A percentile compares a stretch with the other conserved stretches of the same genome.
phyloP scores from a whole-genome alignment of 1,140 invertebrate genomes.

The Drosophila prosaltans region DNA sequence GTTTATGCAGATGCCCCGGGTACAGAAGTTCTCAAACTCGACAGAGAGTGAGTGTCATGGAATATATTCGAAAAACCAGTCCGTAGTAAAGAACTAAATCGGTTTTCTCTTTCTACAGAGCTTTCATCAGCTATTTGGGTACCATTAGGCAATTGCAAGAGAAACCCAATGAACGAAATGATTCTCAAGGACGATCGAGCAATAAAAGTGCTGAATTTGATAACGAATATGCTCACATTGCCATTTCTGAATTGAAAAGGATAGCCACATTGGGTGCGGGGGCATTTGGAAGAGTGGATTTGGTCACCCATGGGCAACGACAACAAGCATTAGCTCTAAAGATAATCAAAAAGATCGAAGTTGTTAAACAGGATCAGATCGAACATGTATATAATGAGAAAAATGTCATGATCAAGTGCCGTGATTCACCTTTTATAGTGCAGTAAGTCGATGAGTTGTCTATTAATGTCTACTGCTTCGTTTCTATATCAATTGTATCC shows the following conservation, averaged over 20 bases:
- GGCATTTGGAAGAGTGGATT: conserved; percentile 95
- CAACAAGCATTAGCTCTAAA: conserved; percentile 93
- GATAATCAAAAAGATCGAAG: conserved; percentile 95
- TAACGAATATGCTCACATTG: conserved; percentile 88
- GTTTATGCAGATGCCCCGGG: conserved; percentile 93
- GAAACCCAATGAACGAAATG: conserved; percentile 43
- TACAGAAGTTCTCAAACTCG: conserved; percentile 94
- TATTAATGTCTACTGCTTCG: no score
- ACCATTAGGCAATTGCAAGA: conserved; percentile 78
- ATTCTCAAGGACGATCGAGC: conserved; percentile 37
- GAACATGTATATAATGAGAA: conserved; percentile 97
- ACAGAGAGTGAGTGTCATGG: conserved; percentile 87
- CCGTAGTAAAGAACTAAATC: neutral
- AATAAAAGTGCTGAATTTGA: conserved; percentile 69
- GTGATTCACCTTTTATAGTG: conserved; percentile 90
- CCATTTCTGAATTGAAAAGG: conserved; percentile 91
- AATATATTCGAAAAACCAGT: neutral
- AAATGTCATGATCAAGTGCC: conserved; percentile 92
- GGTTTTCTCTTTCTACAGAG: conserved; percentile 62
- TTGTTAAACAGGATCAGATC: conserved; percentile 96
- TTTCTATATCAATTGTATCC: no score
- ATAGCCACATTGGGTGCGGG: conserved; percentile 95
- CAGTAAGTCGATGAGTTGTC: conserved; percentile 85
- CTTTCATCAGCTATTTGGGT: conserved; percentile 85
- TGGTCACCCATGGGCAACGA: conserved; percentile 87